Conservation (phyloP, 2,888 invertebrate species). For the Apodemia zela region DNA sequence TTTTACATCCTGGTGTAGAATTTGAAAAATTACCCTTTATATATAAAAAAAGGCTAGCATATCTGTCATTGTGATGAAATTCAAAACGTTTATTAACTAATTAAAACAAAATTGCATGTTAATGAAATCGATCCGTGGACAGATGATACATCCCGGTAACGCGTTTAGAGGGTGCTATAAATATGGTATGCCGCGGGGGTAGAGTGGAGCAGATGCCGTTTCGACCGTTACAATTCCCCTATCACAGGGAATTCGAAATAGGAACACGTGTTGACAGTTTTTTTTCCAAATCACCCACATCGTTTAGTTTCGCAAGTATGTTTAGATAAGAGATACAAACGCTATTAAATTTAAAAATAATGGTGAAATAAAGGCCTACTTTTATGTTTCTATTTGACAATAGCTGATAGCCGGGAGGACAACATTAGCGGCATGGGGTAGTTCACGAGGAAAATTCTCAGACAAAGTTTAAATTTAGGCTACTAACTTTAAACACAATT, state of each 20-base stretch:
- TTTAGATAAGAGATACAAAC: slow-evolving; percentile 23
- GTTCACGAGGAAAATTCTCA: too few species aligned
- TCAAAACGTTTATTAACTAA: slow-evolving; percentile 19
- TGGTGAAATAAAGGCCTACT: background rate
- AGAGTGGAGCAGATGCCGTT: slow-evolving; percentile 57
- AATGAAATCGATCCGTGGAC: slow-evolving; percentile 44
- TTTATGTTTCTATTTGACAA: background rate
- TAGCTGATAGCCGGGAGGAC: too few species aligned
- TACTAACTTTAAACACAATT: too few species aligned
- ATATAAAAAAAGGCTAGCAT: slow-evolving; percentile 10
- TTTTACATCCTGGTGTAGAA: too few species aligned
- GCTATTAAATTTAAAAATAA: background rate
- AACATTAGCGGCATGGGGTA: too few species aligned
- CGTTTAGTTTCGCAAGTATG: slow-evolving; percentile 40
- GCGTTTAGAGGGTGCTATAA: slow-evolving; percentile 32
- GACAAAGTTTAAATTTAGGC: too few species aligned
- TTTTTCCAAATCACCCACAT: slow-evolving; percentile 63
- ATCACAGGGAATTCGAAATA: slow-evolving; percentile 66
- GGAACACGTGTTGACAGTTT: slow-evolving; percentile 73
- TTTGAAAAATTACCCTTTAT: background rate
- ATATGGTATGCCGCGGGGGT: slow-evolving; percentile 44
- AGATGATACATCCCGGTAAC: slow-evolving; percentile 40
- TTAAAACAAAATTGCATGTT: slow-evolving; percentile 41
- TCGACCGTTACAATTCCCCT: slow-evolving; percentile 73
- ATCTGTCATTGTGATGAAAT: background rate